phyloP scores from a whole-genome alignment of 2,797 vertebrate genomes.

The Hyperoplus immaculatus region DNA sequence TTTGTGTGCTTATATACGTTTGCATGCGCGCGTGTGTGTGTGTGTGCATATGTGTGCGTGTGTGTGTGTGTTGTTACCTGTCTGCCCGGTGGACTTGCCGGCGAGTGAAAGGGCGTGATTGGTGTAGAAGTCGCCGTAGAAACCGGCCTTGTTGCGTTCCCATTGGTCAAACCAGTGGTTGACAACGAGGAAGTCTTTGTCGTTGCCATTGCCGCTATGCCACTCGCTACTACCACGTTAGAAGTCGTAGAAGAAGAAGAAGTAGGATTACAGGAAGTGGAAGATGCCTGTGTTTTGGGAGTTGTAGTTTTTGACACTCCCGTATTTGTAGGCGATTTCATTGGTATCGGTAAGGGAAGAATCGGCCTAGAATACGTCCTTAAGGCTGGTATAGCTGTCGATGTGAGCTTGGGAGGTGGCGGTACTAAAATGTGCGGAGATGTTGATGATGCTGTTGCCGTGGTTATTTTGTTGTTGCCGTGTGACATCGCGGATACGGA shows the following conservation, averaged over 20 bases:
- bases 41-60: neutral
- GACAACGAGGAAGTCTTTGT: slow-evolving; percentile 60
- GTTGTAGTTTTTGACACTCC: slow-evolving; percentile 45
- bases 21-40: too few species aligned
- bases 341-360: slow-evolving; percentile 48
- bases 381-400: slow-evolving; percentile 55
- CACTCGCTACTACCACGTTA: too few species aligned
- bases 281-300: slow-evolving; percentile 29
- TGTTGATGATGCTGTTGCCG: neutral
- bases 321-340: neutral
- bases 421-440: slow-evolving; percentile 70
- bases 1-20: too few species aligned
- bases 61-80: slow-evolving; percentile 74
- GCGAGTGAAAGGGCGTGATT: slow-evolving; percentile 86
- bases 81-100: slow-evolving; percentile 81
- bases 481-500: slow-evolving; percentile 47
- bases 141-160: slow-evolving; percentile 64
- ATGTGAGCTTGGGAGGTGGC: slow-evolving; percentile 70
- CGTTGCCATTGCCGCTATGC: slow-evolving; percentile 40
- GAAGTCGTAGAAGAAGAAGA: slow-evolving; percentile 28
- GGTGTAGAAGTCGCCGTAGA: slow-evolving; percentile 71
- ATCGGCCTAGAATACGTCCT: slow-evolving; percentile 76
- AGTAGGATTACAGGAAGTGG: slow-evolving; percentile 35
- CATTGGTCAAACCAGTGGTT: slow-evolving; percentile 78
- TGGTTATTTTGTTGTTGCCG: slow-evolving; percentile 37